Evolutionary conservation across 2,113 vertebrate species (phyloP), one percentile per base, ranked within the genome.

Genomic region (Astur gentilis): DNA sequence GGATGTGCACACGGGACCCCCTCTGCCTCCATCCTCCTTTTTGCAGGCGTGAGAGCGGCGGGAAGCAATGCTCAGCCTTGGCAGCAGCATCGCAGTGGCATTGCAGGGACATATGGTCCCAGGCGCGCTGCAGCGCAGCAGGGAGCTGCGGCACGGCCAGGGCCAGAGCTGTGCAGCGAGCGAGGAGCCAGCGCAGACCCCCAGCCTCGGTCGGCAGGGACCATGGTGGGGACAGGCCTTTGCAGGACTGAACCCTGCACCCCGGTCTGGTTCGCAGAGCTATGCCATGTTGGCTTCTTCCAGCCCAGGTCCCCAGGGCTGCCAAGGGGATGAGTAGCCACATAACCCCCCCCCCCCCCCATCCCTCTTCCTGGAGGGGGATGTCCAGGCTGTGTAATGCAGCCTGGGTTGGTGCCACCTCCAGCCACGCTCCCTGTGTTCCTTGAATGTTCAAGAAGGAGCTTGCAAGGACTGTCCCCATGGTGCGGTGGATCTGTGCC

Each of bases 151-250:
- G 62, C 58, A 65, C 0, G 11, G 81, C 31, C 0, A 0, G 45
- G 14, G 6, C 54, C 0, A 2, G 47, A 34, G 54, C 32, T 6
- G 20, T 1, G 3, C 2, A 9, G 34, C 0, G 0, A 69, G 31
- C 8, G 23, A 44, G 20, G 16, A 20, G 2, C 26, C 60, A 66
- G 71, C 7, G 1, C 71, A 57, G 52, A 54, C 4, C 44, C 42
- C 16, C 54, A 64, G 47, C 16, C 27, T 20, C 1, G 6, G 23
- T 1, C 0, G 47, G 5, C 29, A 1, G 1, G 34, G 29, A 54
- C 13, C 4, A 0, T 13, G 32, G 26, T 32, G 40, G 38, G 18
- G 14, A 16, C 0, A 0, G n/a, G 15, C 38, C 6, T 42, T 34
- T 26, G 88, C 27, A 49, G 45, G 52, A 22, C 3, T 21, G 26